Evolutionary conservation across 2,888 invertebrate species (phyloP), one percentile per base, ranked within the genome.

Genomic region (Acleris literana): DNA sequence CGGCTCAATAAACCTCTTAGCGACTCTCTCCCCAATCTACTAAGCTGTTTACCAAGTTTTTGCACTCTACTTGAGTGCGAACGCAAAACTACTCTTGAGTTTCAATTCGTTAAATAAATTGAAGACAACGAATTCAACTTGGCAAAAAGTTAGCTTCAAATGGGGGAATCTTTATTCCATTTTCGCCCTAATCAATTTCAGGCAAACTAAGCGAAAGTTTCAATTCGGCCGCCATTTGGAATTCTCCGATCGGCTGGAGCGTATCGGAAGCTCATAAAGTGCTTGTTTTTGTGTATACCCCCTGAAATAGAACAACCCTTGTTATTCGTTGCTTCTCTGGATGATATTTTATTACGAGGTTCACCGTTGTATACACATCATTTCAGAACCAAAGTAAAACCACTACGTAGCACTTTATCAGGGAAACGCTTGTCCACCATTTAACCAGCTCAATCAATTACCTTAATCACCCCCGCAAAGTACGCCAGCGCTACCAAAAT

Each of bases 191-290:
- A 85, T 85, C 85, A 84, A 84, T 85, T 85, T 79, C 79, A 75
- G 79, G 78, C 71, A 79, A 85, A 84, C 79, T 80, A 82, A 83
- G 81, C 82, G 77, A 86, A 85, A 87, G 82, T 84, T 86, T 82
- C 84, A 83, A 84, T 86, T 86, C 77, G 73, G 78, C 63, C 70
- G 71, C 78, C 78, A 82, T 86, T 85, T 79, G 73, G 72, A 76
- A 77, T 78, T 74, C 74, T 73, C 74, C 72, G 60, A 68, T 74
- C 71, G 72, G 64, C 69, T 69, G 71, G 68, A 72, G 68, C 72
- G 70, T 70, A 72, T 73, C 70, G 70, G 55, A 68, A 71, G 71
- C 72, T 69, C 74, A 69, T 71, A 72, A 76, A 74, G 69, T 64
- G 68, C 56, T 72, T 70, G 70, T 69, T 76, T 74, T 74, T 73